Base-by-base conservation (phyloP, 2,888 invertebrate genomes). In the Sepiola atlantica region DNA sequence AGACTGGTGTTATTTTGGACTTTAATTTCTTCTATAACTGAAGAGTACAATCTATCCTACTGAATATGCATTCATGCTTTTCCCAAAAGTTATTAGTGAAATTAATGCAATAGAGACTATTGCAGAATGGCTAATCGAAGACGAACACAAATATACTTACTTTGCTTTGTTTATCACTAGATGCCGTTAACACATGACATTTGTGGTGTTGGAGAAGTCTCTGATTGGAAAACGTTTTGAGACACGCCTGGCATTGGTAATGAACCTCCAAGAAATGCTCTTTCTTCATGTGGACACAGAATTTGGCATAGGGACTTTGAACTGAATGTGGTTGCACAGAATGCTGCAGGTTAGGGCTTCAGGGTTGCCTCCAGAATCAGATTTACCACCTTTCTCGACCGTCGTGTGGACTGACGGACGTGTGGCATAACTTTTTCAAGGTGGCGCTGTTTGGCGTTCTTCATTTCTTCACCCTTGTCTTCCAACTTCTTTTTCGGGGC, bases 231-330 rank as follows among this genome's bases (percentile, higher is more conserved):
- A 92, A 92, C n/a, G 92, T 92, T 55, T 92, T 45, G 10, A 92
- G 28, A 92, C 92, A 92, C 8, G 55, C 92, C 35, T 92, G 92
- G 12, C 92, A 92, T 28, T 92, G 92, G 92, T 55, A 55, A 45
- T 55, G 45, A 35, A 92, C 92, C 45, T 92, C 54, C 28, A 92
- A n/a, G 92, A 28, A 55, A 28, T 92, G 92, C 3, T 55, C 45
- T 28, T 35, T 45, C 28, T 55, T 28, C 92, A 92, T 92, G 54
- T 92, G 92, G 28, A 92, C n/a, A 28, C 92, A 55, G 92, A 92
- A 92, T 55, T 92, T 92, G 92, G 54, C n/a, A 28, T n/a, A 16
- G 8, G n/a, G 92, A 28, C 28, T 45, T 92, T 6, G 91, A 91
- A 45, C 45, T 35, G 14, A 92, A 92, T 12, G 92, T 92, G 54